phyloP scores from a whole-genome alignment of 2,797 vertebrate genomes.

The Enteromius anoplus region DNA sequence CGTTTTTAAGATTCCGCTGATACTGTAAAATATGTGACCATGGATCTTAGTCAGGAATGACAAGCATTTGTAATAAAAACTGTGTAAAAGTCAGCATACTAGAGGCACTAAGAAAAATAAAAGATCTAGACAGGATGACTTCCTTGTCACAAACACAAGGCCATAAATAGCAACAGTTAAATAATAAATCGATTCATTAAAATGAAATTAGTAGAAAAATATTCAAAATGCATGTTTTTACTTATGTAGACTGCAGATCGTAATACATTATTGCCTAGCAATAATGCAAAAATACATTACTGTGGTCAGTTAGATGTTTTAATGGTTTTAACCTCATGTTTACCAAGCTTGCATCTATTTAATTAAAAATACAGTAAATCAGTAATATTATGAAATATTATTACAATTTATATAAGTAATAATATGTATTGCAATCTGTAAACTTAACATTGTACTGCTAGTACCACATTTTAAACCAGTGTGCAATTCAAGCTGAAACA shows the following conservation, averaged over 20 bases:
- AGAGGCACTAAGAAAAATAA: slow-evolving; percentile 5
- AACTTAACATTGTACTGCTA: background rate
- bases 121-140: background rate
- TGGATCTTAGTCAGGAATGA: slow-evolving; percentile 19
- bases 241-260: background rate
- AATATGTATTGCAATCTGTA: background rate
- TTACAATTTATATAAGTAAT: background rate
- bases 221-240: background rate
- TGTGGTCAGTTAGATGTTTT: background rate
- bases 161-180: background rate
- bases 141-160: background rate
- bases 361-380: background rate
- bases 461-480: background rate
- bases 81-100: background rate
- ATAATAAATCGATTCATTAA: background rate
- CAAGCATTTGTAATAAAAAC: slow-evolving; percentile 33
- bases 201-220: background rate
- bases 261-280: background rate
- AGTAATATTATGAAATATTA: background rate
- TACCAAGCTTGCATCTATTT: background rate
- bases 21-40: background rate
- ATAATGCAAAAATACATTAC: background rate
- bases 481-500: background rate
- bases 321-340: background rate
- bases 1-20: slow-evolving; percentile 16